Percentiles rank a stretch among this genome's conserved stretches.
phyloP scores from a whole-genome alignment of 35 echinoderm and acorn worm species.

The Anneissia japonica region DNA sequence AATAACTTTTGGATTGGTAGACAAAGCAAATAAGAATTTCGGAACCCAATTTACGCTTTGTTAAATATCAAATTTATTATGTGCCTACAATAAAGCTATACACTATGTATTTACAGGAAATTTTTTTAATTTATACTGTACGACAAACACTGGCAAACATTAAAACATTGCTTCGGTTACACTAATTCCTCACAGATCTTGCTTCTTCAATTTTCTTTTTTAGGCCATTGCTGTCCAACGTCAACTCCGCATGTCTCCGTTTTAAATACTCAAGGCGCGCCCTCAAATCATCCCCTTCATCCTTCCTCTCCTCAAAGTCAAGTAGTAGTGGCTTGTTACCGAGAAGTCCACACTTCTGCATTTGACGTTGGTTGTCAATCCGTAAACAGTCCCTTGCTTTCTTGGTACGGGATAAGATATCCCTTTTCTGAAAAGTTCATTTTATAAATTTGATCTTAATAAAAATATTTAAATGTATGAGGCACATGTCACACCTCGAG shows the following conservation, averaged over 20 bases:
- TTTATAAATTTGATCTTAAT: not conserved
- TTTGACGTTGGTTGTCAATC: slow-evolving; percentile 80
- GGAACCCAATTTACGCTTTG: too few species aligned
- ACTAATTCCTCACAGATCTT: slow-evolving; percentile 16
- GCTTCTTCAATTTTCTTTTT: slow-evolving; percentile 86
- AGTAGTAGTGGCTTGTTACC: slow-evolving; percentile 66
- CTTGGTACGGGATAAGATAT: slow-evolving; percentile 83
- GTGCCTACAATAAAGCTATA: not conserved
- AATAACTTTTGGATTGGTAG: too few species aligned
- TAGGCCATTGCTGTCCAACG: slow-evolving; percentile 60
- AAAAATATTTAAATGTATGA: not conserved
- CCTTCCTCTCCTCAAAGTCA: slow-evolving; percentile 95
- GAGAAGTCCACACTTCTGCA: slow-evolving; percentile 74
- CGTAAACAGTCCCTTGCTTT: slow-evolving; percentile 76
- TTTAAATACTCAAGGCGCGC: slow-evolving; percentile 62
- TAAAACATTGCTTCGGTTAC: not conserved
- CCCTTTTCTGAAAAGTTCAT: slow-evolving; percentile 69
- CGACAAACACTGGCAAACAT: not conserved
- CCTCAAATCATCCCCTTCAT: slow-evolving; percentile 77
- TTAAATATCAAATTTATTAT: not conserved
- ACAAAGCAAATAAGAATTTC: too few species aligned
- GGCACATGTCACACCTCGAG: too few species aligned
- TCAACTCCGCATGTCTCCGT: slow-evolving; percentile 79
- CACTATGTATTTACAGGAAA: not conserved
- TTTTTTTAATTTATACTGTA: not conserved